A percentile compares a stretch with the other conserved stretches of the same genome.
Evolutionary conservation across 2,888 invertebrate genomes (phyloP).

Genomic region (Xanthorhoe spadicearia): DNA sequence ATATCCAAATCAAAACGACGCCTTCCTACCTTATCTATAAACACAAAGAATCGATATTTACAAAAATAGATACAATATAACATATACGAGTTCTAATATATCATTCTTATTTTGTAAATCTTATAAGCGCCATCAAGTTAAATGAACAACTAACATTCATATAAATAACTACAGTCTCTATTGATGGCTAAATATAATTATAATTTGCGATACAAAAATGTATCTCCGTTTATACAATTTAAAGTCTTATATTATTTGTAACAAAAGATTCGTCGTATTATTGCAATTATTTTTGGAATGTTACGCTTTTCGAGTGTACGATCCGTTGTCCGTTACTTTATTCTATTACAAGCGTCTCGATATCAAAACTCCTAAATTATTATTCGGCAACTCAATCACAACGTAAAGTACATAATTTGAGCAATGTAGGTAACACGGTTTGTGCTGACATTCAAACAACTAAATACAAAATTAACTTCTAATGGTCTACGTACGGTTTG

Average conservation of each 20-base stretch:
- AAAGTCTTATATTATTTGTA: constrained; percentile 49
- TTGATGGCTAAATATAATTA: constrained; percentile 65
- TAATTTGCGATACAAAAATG: constrained; percentile 55
- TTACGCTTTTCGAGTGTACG: constrained; percentile 41
- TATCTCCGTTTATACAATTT: constrained; percentile 43
- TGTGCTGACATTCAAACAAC: constrained; percentile 61
- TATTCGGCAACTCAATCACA: constrained; percentile 58
- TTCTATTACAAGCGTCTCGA: constrained; percentile 53
- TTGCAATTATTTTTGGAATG: constrained; percentile 60
- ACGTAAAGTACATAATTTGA: constrained; percentile 59
- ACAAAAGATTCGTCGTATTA: constrained; percentile 54
- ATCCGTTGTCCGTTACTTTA: constrained; percentile 38
- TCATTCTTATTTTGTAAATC: constrained; percentile 56
- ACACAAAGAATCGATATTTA: constrained; percentile 58
- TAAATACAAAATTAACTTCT: constrained; percentile 45
- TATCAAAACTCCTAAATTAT: constrained; percentile 54
- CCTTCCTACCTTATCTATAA: constrained; percentile 50
- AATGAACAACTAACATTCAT: constrained; percentile 78
- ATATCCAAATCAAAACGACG: constrained; percentile 45
- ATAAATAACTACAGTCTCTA: constrained; percentile 79
- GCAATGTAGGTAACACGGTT: constrained; percentile 60
- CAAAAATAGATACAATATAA: constrained; percentile 56
- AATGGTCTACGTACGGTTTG: constrained; percentile 6
- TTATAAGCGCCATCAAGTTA: constrained; percentile 66
- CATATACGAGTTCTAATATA: constrained; percentile 49